A percentile compares a stretch with the other conserved stretches of the same genome.
Evolutionary conservation across 2,113 vertebrate genomes (phyloP).

Genomic region (Colistium nudipinnis): DNA sequence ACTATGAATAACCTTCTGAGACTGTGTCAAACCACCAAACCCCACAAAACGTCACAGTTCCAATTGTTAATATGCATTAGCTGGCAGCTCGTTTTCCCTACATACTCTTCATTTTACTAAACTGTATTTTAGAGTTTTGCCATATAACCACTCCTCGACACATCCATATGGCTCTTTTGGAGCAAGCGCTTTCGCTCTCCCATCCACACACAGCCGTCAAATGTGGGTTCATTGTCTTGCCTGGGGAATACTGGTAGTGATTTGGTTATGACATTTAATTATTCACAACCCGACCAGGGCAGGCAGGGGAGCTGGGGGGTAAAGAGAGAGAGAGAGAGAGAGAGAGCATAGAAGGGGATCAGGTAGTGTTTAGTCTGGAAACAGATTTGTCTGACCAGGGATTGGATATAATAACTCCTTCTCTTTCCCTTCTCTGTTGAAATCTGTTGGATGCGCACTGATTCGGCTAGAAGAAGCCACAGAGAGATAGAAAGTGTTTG

Average conservation of each 20-base stretch:
- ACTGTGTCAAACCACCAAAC: slow-evolving; percentile 31
- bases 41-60: slow-evolving; percentile 28
- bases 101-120: slow-evolving; percentile 27
- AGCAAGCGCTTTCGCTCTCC: no score
- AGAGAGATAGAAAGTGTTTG: slow-evolving; percentile 5
- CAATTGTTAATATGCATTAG: slow-evolving; percentile 35
- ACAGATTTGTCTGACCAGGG: slow-evolving; percentile 60
- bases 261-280: slow-evolving; percentile 59
- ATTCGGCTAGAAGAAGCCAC: slow-evolving; percentile 16
- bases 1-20: slow-evolving; percentile 18
- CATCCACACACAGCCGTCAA: no score
- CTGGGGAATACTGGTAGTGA: slow-evolving; percentile 39
- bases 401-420: slow-evolving; percentile 51
- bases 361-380: slow-evolving; percentile 52
- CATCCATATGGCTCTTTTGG: no score
- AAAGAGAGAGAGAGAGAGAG: not conserved
- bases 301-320: not conserved
- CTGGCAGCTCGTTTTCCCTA: slow-evolving; percentile 20
- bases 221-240: no score
- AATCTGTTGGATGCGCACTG: slow-evolving; percentile 39
- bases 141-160: no score
- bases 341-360: slow-evolving; percentile 4
- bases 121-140: not conserved
- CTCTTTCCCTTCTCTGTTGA: slow-evolving; percentile 49
- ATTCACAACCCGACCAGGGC: slow-evolving; percentile 43